Evolutionary conservation across 1,140 invertebrate species (phyloP).

Genomic region (Drosophila miranda): DNA sequence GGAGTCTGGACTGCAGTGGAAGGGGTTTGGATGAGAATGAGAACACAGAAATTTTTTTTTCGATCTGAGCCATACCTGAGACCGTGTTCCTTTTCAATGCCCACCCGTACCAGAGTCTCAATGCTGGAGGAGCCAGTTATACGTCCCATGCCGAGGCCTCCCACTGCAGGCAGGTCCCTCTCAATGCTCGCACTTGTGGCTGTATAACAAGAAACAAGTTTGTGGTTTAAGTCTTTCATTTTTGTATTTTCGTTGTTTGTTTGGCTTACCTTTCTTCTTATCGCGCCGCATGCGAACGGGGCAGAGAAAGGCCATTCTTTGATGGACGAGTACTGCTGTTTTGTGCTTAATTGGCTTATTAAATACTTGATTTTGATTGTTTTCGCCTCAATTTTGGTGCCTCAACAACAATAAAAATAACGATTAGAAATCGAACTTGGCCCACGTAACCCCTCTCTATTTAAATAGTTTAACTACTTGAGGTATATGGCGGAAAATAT

Average conservation of each 20-base stretch:
- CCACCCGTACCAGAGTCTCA: slow-evolving; percentile 95
- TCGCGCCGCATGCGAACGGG: slow-evolving; percentile 95
- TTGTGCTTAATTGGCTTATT: too few species aligned
- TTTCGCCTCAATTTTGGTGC: too few species aligned
- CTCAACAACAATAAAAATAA: too few species aligned
- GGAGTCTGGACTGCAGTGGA: slow-evolving; percentile 89
- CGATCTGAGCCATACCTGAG: slow-evolving; percentile 78
- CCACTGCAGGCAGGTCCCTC: slow-evolving; percentile 85
- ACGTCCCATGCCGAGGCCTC: slow-evolving; percentile 86
- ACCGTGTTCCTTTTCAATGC: slow-evolving; percentile 96
- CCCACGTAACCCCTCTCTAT: too few species aligned
- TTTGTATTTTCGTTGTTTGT: slow-evolving; percentile 1
- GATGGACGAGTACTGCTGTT: neutral
- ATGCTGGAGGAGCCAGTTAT: slow-evolving; percentile 98
- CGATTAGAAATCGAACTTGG: too few species aligned
- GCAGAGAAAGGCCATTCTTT: slow-evolving; percentile 94
- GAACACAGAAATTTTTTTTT: too few species aligned
- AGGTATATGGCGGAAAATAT: too few species aligned
- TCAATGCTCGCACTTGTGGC: slow-evolving; percentile 87
- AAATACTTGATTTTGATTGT: too few species aligned
- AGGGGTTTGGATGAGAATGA: too few species aligned
- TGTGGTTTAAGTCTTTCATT: slow-evolving; percentile 67
- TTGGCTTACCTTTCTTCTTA: slow-evolving; percentile 91
- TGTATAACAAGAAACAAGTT: slow-evolving; percentile 66
- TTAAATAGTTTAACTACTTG: too few species aligned